These are phyloP conservation scores for Microplitis demolitor DNA, from an alignment of 1,140 invertebrate species.

Conservation along the genomic window DNA sequence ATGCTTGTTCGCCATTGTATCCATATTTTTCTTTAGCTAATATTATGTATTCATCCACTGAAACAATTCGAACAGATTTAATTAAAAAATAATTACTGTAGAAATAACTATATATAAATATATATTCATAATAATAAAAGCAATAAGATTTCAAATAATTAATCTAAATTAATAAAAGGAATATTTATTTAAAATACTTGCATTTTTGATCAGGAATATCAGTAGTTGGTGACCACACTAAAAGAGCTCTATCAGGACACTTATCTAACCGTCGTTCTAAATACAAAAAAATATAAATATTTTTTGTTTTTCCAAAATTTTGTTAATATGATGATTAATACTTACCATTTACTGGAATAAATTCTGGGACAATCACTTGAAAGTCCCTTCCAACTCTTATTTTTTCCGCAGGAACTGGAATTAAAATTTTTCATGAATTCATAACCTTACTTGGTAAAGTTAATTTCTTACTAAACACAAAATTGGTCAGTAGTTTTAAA, in stretches of 20 bases:
- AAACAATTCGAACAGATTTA: conserved; percentile 42
- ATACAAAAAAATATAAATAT: conserved; percentile 28
- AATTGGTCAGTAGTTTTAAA: not conserved
- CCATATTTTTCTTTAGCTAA: conserved; percentile 98
- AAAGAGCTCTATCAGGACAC: conserved; percentile 79
- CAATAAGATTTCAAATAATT: conserved; percentile 23
- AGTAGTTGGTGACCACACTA: conserved; percentile 93
- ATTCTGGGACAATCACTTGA: conserved; percentile 87
- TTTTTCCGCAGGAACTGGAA: conserved; percentile 79
- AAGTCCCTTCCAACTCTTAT: conserved; percentile 93
- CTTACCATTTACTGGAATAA: conserved; percentile 67
- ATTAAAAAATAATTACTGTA: not conserved
- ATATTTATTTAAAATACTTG: conserved; percentile 61
- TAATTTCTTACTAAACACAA: not conserved
- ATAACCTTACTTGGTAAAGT: conserved; percentile 1
- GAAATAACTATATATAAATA: too few species aligned
- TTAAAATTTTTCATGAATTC: not conserved
- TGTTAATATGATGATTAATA: conserved; percentile 23
- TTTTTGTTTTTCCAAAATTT: not conserved
- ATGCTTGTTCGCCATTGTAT: conserved; percentile 95
- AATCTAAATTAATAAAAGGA: not conserved
- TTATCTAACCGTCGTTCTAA: conserved; percentile 53
- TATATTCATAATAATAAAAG: not conserved
- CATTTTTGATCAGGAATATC: conserved; percentile 86
- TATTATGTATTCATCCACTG: conserved; percentile 93